A percentile compares a stretch with the other conserved stretches of the same genome.
These are phyloP conservation scores for Rhagium mordax DNA, from an alignment of 2,888 invertebrate genomes.

Conservation along the genomic window DNA sequence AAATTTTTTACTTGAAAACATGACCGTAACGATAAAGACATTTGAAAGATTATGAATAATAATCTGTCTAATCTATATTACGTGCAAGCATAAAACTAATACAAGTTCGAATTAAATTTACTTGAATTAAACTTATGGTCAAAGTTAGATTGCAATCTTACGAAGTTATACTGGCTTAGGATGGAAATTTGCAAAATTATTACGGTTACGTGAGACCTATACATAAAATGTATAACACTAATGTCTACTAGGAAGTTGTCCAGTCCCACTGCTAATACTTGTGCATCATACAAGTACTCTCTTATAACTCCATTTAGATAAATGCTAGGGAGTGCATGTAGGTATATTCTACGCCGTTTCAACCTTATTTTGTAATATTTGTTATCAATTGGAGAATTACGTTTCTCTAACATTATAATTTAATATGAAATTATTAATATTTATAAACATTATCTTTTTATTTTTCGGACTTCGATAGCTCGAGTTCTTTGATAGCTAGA, in stretches of 20 bases:
- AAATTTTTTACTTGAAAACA: not conserved
- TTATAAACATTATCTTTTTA: too few relatives aligned
- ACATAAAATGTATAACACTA: not conserved
- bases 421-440: too few relatives aligned
- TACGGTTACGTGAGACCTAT: not conserved
- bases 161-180: not conserved
- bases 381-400: too few relatives aligned
- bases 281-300: too few relatives aligned
- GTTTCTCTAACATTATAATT: too few relatives aligned
- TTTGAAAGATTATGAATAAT: not conserved
- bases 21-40: not conserved
- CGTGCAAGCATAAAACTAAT: not conserved
- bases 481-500: too few relatives aligned
- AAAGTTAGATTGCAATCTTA: not conserved
- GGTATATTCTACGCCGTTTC: too few relatives aligned
- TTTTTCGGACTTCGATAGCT: too few relatives aligned
- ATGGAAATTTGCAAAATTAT: not conserved
- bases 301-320: too few relatives aligned
- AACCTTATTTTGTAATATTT: too few relatives aligned
- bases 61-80: not conserved
- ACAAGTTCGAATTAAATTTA: not conserved
- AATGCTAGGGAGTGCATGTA: too few relatives aligned
- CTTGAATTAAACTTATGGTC: not conserved
- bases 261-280: not conserved
- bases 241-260: not conserved